phyloP scores from a whole-genome alignment of 2,888 invertebrate genomes.

The Drosophila barbarae region DNA sequence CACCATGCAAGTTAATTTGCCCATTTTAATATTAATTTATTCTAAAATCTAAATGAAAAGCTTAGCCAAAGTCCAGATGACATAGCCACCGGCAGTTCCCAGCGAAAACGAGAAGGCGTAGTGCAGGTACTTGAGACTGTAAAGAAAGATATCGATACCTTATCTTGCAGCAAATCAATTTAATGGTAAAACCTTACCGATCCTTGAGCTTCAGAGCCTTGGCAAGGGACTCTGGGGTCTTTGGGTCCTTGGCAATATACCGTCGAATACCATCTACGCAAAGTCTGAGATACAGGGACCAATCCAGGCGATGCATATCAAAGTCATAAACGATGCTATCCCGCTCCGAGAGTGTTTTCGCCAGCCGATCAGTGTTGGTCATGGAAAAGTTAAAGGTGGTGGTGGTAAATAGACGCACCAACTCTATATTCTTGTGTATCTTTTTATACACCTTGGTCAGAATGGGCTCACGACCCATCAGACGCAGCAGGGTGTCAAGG shows the following conservation, averaged over 20 bases:
- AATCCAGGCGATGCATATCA: slow-evolving; percentile 85
- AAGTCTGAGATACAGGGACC: slow-evolving; percentile 80
- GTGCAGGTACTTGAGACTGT: not conserved
- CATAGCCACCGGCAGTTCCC: not conserved
- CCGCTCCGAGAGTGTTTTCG: slow-evolving; percentile 75
- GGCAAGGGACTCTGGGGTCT: slow-evolving; percentile 81
- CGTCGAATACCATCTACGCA: slow-evolving; percentile 87
- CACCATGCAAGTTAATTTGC: too few relatives aligned
- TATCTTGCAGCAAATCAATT: too few relatives aligned
- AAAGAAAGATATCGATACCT: too few relatives aligned
- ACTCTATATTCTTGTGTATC: slow-evolving; percentile 87
- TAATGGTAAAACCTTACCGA: not conserved
- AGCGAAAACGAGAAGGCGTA: not conserved
- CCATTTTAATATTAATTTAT: too few relatives aligned
- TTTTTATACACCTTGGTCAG: slow-evolving; percentile 88
- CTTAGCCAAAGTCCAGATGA: not conserved
- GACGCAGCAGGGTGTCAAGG: slow-evolving; percentile 80
- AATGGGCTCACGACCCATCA: slow-evolving; percentile 49
- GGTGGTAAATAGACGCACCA: slow-evolving; percentile 87
- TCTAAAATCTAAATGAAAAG: not conserved
- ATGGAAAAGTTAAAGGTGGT: slow-evolving; percentile 86
- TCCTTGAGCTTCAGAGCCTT: slow-evolving; percentile 3
- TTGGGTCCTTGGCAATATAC: slow-evolving; percentile 88
- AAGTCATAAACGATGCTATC: slow-evolving; percentile 85
- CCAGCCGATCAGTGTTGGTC: slow-evolving; percentile 81